Evolutionary conservation across 2,113 vertebrate genomes (phyloP).

Genomic region (Larimichthys polyactis): DNA sequence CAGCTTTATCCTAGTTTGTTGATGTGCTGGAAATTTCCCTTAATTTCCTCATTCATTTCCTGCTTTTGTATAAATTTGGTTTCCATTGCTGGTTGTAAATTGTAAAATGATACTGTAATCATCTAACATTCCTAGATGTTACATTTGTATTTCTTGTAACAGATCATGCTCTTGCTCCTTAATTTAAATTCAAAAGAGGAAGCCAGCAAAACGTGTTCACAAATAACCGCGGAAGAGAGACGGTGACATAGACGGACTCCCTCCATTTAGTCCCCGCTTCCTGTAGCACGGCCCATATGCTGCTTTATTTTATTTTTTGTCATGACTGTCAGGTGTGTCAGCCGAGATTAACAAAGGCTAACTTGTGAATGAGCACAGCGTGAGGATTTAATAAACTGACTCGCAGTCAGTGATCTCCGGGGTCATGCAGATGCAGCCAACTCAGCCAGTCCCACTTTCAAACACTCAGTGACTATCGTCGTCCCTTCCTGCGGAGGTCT

Average conservation of each 20-base stretch:
- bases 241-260: background rate
- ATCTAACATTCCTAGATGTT: no score
- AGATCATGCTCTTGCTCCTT: background rate
- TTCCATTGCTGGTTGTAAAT: background rate
- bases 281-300: background rate
- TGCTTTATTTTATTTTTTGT: background rate
- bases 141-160: background rate
- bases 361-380: conserved; percentile 60
- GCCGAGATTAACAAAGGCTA: conserved; percentile 24
- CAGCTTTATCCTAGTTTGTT: background rate
- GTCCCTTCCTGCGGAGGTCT: conserved; percentile 52
- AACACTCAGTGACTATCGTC: conserved; percentile 17
- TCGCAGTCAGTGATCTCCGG: background rate
- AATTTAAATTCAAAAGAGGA: background rate
- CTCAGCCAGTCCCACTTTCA: conserved; percentile 13
- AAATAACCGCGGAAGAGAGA: background rate
- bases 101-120: no score
- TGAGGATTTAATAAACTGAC: conserved; percentile 34
- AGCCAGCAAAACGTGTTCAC: background rate
- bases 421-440: conserved; percentile 41
- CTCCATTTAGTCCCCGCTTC: background rate
- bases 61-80: background rate
- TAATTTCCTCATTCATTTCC: background rate
- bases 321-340: background rate
- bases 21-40: background rate